Base-by-base conservation (phyloP, 2,113 vertebrate genomes). In the Glaucidium brasilianum region DNA sequence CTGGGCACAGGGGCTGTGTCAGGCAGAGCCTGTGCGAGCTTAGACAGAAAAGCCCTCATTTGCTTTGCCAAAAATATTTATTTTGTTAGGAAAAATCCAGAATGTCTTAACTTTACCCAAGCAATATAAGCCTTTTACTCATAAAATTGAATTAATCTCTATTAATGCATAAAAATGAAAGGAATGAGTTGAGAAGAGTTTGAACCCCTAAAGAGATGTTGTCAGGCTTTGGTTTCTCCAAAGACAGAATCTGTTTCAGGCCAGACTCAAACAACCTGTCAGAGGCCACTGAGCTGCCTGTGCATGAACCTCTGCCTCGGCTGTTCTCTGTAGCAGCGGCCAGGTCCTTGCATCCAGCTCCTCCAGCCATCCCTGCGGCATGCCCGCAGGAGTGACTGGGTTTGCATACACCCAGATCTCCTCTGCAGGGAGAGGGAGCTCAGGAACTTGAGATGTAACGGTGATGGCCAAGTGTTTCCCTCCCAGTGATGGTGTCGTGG, bases 71-170 rank as follows among this genome's bases (percentile, higher is more conserved):
- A 79, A 82, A 79, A 13, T n/a, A 8, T 47, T 85, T 78, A 14
- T 53, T 87, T 95, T 32, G 35, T 79, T 89, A 85, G 32, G 73
- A 71, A 85, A 67, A 67, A 87, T 32, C 16, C 60, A 71, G 74
- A 95, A 78, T 20, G 41, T 74, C 58, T 92, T 75, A 49, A 91
- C 50, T 71, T 85, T 32, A 78, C 74, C 77, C 75, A 90, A 34
- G 74, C 43, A 93, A 75, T 71, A 59, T 27, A 92, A 55, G 43
- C 35, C 5, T 62, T 93, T 55, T 72, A 29, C 64, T 87, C 55
- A 66, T 77, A 58, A 91, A 93, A 90, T 50, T 32, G 26, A 59
- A 87, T 76, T 88, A 27, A 85, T 76, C 71, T 76, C 62, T 73
- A 6, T 88, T 82, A 87, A 83, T 30, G 15, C 50, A 52, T n/a